Evolutionary conservation across 2,113 vertebrate genomes (phyloP).

Genomic region (Carettochelys insculpta): DNA sequence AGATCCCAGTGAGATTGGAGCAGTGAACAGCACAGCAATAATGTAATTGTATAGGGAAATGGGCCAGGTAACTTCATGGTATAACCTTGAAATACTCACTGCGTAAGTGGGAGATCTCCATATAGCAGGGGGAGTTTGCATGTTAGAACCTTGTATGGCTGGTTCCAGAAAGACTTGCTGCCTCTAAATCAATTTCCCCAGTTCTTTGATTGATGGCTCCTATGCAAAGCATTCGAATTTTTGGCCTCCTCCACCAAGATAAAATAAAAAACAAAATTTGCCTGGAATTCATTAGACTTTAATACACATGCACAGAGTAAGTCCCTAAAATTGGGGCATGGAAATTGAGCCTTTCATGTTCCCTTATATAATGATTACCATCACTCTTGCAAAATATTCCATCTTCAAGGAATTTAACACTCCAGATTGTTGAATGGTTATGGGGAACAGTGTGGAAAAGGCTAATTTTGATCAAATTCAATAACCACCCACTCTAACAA

Average conservation of each 20-base stretch:
- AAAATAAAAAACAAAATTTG: neutral
- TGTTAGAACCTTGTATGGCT: neutral
- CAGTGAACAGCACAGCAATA: neutral
- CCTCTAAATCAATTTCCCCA: neutral
- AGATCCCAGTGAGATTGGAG: neutral
- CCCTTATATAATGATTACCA: slow-evolving; percentile 3
- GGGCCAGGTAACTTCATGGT: neutral
- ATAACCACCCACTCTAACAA: slow-evolving; percentile 23
- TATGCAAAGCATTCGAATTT: neutral
- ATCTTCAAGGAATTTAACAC: neutral
- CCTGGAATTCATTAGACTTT: slow-evolving; percentile 25
- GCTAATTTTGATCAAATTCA: slow-evolving; percentile 32
- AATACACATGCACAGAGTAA: neutral
- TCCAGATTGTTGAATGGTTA: neutral
- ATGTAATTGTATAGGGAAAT: neutral
- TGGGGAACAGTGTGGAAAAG: neutral
- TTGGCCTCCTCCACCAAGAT: neutral
- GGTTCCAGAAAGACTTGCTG: neutral
- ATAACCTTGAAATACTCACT: neutral
- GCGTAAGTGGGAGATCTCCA: neutral
- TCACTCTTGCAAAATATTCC: neutral
- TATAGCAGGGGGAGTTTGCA: neutral
- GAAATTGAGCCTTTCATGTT: neutral
- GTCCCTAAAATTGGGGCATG: neutral
- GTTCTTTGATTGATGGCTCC: neutral